Evolutionary conservation across 1,140 invertebrate genomes (phyloP).

Genomic region (Gryllus bimaculatus): DNA sequence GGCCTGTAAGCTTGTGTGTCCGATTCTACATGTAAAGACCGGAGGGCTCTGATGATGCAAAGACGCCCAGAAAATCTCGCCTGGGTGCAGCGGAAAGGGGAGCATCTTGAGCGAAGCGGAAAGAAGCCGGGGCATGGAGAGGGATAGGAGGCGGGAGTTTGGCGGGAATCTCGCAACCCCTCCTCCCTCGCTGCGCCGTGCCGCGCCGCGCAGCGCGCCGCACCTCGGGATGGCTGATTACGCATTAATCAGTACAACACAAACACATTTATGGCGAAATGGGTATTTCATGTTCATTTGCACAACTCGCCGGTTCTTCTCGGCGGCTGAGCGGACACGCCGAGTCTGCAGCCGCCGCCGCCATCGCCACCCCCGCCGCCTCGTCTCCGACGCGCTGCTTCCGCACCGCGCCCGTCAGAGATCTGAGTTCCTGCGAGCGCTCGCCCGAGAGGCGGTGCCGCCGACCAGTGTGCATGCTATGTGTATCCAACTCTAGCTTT

Average conservation of each 20-base stretch:
- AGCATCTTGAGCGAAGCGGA: background rate
- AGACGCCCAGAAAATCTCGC: background rate
- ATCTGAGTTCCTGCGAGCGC: background rate
- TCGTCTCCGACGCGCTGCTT: background rate
- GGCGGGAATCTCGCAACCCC: no score
- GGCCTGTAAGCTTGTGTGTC: no score
- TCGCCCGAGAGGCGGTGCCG: background rate
- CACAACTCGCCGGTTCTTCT: conserved; percentile 20
- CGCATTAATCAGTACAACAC: conserved; percentile 24
- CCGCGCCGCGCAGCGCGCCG: background rate
- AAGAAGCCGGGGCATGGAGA: no score
- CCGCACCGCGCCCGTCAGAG: background rate
- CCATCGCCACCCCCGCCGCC: background rate
- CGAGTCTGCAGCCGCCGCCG: background rate
- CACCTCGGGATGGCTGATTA: conserved; percentile 11
- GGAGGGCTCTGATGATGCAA: no score
- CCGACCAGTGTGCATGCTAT: no score
- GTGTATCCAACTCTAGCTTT: no score
- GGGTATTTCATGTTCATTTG: conserved; percentile 24
- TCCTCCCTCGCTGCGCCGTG: background rate
- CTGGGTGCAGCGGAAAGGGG: background rate
- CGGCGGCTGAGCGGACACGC: background rate
- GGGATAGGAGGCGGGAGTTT: no score
- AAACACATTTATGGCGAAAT: conserved; percentile 24
- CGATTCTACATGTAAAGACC: no score